phyloP scores from a whole-genome alignment of 1,140 invertebrate species.

The Halyomorpha halys region DNA sequence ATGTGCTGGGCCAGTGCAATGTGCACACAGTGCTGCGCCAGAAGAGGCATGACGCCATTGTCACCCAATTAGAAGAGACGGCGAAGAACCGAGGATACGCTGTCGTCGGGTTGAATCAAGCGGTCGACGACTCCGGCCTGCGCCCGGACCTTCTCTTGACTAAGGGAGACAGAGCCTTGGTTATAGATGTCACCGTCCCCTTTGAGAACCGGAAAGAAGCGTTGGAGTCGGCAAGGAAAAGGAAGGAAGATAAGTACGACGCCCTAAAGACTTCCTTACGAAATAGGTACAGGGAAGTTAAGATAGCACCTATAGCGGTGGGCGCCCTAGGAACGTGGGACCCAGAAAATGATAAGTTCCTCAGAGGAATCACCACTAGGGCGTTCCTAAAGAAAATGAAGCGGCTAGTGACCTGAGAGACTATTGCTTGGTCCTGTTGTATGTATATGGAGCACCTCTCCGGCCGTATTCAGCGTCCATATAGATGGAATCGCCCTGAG shows the following conservation, averaged over 20 bases:
- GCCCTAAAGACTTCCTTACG: background rate
- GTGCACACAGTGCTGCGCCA: background rate
- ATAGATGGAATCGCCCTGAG: no score
- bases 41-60: constrained; percentile 8
- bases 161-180: constrained; percentile 27
- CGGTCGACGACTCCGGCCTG: no score
- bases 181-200: constrained; percentile 35
- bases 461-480: no score
- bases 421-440: constrained; percentile 31
- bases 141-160: constrained; percentile 33
- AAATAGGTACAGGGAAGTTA: background rate
- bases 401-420: constrained; percentile 30
- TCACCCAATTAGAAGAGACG: constrained; percentile 30
- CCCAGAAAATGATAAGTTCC: no score
- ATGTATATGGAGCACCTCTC: constrained; percentile 30
- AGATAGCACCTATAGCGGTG: no score
- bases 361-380: background rate
- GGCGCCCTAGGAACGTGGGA: no score
- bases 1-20: constrained; percentile 7
- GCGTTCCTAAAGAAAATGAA: constrained; percentile 26
- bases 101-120: no score
- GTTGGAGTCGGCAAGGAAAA: constrained; percentile 20
- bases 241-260: constrained; percentile 32
- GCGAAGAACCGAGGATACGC: background rate
- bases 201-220: constrained; percentile 35